Conservation (phyloP, 2,888 invertebrate species). For the Palloptera scutellata region DNA sequence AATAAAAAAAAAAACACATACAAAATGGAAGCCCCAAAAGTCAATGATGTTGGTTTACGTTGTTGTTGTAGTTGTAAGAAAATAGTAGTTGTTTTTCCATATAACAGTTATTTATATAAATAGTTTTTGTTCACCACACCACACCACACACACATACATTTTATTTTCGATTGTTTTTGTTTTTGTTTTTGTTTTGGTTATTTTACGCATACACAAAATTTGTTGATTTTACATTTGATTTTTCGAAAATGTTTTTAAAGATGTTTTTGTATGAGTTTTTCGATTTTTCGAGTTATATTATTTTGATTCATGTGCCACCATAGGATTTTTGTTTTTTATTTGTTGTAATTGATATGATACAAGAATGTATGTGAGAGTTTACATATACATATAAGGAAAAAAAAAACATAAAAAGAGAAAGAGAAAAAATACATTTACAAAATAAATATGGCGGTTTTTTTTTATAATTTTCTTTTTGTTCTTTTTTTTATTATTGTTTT, state of each 20-base stretch:
- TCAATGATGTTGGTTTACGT: conserved; percentile 11
- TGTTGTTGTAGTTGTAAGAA: background rate
- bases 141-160: background rate
- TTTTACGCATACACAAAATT: conserved; percentile 16
- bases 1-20: conserved; percentile 12
- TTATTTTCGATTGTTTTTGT: conserved; percentile 1
- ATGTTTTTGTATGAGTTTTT: conserved; percentile 5
- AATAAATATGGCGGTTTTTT: conserved; percentile 51
- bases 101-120: conserved; percentile 12
- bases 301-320: conserved; percentile 55
- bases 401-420: conserved; percentile 56
- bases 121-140: conserved; percentile 24
- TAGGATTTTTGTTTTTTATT: conserved; percentile 43
- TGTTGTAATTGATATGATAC: conserved; percentile 35
- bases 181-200: conserved; percentile 1
- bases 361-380: conserved; percentile 41
- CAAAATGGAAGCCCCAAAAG: conserved; percentile 7
- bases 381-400: conserved; percentile 42
- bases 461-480: conserved; percentile 29
- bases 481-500: conserved; percentile 28
- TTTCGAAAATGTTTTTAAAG: background rate
- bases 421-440: conserved; percentile 59
- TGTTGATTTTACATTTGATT: conserved; percentile 24
- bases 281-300: conserved; percentile 14
- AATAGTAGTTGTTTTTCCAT: conserved; percentile 6